Conservation (phyloP, 2,797 vertebrate species). For the Salarias fasciatus region DNA sequence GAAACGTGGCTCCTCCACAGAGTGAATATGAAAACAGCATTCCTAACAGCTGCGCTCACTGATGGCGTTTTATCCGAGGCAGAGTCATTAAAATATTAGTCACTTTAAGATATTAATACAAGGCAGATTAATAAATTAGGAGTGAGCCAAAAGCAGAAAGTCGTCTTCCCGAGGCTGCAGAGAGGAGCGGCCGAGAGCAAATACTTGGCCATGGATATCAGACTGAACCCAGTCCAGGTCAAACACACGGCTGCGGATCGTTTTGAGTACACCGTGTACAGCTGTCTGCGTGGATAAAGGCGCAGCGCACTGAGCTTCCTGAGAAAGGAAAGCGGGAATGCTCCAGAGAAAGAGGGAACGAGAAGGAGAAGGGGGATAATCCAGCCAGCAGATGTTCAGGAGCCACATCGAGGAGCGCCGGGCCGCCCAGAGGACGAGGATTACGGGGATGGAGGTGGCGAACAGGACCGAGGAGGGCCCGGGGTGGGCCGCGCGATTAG, state of each 20-base stretch:
- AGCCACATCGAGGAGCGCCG: conserved; percentile 37
- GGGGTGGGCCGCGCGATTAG: conserved; percentile 44
- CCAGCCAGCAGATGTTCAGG: conserved; percentile 70
- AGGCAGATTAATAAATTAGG: no score
- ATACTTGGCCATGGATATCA: conserved; percentile 11
- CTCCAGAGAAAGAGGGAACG: conserved; percentile 56
- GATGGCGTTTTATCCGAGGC: neutral
- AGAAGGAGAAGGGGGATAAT: conserved; percentile 67
- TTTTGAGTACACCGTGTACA: conserved; percentile 53
- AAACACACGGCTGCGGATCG: conserved; percentile 25
- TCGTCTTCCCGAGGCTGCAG: neutral
- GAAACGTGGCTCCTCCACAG: neutral
- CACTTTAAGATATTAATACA: no score
- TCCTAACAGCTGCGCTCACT: neutral
- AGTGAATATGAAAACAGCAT: neutral
- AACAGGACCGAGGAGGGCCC: conserved; percentile 49
- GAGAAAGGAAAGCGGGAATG: conserved; percentile 61
- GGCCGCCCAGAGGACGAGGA: conserved; percentile 56
- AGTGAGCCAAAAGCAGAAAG: conserved; percentile 7
- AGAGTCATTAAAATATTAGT: neutral
- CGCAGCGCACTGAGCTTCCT: conserved; percentile 45
- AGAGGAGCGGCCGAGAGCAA: conserved; percentile 8
- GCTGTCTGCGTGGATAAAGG: conserved; percentile 52
- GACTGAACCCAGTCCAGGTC: conserved; percentile 37
- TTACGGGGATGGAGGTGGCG: conserved; percentile 56